These are phyloP conservation scores for Mesoclemmys tuberculata DNA, from an alignment of 2,113 vertebrate genomes.

Conservation along the genomic window DNA sequence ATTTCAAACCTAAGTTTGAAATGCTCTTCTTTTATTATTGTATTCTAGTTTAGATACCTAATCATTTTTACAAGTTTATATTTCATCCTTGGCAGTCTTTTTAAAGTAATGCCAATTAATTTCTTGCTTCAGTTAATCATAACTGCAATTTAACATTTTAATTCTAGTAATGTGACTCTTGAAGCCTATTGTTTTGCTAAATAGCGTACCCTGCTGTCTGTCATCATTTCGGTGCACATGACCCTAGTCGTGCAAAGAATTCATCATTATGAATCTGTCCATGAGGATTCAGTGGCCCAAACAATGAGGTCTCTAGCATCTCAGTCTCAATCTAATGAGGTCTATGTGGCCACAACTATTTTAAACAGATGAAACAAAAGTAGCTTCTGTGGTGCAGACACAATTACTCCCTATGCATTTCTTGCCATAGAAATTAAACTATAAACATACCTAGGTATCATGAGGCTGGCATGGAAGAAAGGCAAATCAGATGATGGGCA, in stretches of 20 bases:
- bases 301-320: not conserved
- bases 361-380: not conserved
- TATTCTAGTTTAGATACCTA: not conserved
- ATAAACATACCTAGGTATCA: not conserved
- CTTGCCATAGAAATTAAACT: not conserved
- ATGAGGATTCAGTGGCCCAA: not conserved
- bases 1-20: not conserved
- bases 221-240: not conserved
- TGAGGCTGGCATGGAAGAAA: not conserved
- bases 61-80: not conserved
- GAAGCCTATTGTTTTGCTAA: not conserved
- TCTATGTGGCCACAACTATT: not conserved
- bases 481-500: no score
- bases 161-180: not conserved
- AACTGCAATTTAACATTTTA: not conserved
- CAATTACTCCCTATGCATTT: not conserved
- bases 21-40: not conserved
- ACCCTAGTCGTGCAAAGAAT: not conserved
- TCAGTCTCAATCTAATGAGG: not conserved
- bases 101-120: slow-evolving; percentile 8
- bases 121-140: not conserved
- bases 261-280: not conserved
- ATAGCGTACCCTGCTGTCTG: not conserved
- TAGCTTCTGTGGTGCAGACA: no score
- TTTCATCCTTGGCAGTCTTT: not conserved